phyloP scores from a whole-genome alignment of 2,888 invertebrate species.

The Zelleria hepariella region DNA sequence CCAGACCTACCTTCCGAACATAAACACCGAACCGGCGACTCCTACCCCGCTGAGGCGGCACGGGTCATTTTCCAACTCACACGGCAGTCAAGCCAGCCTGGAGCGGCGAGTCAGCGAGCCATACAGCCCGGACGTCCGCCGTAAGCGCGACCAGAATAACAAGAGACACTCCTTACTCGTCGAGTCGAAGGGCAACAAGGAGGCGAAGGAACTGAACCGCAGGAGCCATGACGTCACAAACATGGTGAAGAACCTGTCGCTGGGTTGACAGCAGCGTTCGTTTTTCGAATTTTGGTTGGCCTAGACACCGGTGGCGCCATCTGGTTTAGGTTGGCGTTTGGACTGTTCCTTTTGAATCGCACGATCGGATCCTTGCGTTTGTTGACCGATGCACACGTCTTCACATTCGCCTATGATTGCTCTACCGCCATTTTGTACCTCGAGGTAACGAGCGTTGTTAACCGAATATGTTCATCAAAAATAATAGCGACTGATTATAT shows the following conservation, averaged over 20 bases:
- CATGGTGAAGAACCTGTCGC: conserved; percentile 54
- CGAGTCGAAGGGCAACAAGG: conserved; percentile 49
- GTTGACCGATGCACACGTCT: conserved; percentile 11
- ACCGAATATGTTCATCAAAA: too few relatives aligned
- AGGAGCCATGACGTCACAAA: conserved; percentile 55
- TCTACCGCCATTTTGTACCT: too few relatives aligned
- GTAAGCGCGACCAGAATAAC: conserved; percentile 51
- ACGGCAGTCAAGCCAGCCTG: conserved; percentile 25
- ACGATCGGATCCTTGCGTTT: conserved; percentile 14
- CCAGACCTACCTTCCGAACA: conserved; percentile 60
- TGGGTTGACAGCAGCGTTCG: conserved; percentile 44
- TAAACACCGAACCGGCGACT: conserved; percentile 10
- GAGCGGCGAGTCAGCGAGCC: conserved; percentile 59
- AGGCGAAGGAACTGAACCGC: conserved; percentile 50
- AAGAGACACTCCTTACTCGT: conserved; percentile 62
- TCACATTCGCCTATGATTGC: too few relatives aligned
- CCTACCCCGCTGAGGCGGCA: conserved; percentile 38
- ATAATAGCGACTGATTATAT: too few relatives aligned
- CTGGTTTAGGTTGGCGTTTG: not conserved
- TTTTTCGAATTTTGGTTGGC: conserved; percentile 4
- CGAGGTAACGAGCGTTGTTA: too few relatives aligned
- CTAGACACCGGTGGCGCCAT: not conserved
- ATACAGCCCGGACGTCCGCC: conserved; percentile 49
- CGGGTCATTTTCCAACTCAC: conserved; percentile 36
- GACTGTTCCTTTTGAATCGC: not conserved